Base-by-base conservation (phyloP, 1,140 invertebrate species). In the Drosophila ohnishii region DNA sequence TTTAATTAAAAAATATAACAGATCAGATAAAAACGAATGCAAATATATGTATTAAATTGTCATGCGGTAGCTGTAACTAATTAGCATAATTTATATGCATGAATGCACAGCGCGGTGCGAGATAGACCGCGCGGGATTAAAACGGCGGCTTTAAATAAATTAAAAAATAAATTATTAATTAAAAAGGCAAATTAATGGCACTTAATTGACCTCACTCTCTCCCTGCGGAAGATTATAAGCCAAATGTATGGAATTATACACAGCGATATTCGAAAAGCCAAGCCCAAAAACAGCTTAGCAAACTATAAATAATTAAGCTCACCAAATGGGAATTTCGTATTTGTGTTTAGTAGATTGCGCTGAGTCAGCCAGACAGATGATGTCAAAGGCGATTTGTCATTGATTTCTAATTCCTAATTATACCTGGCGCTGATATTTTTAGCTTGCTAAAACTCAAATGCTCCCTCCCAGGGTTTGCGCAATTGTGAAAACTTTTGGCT, bases 71-170 rank as follows among this genome's bases (percentile, higher is more conserved):
- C 73, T 87, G 83, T 83, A 87, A 87, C 83, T 83, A 87, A 88
- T 87, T 87, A 87, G 62, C 83, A 88, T 87, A 77, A 88, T 87
- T 88, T 67, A 75, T 80, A 80, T 80, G 84, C 84, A 79, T 65
- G 78, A 82, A 69, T 78, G 75, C 64, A 42, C 74, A 25, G 62
- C 44, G 16, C 42, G 40, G 60, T 25, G 13, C 14, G 44, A 6
- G 22, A 47, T 47, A 47, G 44, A 25, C 22, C 3, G 44, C 32
- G 28, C 61, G 34, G 66, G 65, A 60, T 72, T 80, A 50, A 16
- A 80, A 30, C 51, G 48, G 66, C 76, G 65, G 81, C 73, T 84
- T 84, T 82, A 79, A 87, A 86, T 87, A 82, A 86, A 82, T 82
- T 75, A 81, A 44, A 44, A 87, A 76, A 83, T 82, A 37, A 75